phyloP scores from a whole-genome alignment of 2,888 invertebrate genomes.

The Stramonita haemastoma region DNA sequence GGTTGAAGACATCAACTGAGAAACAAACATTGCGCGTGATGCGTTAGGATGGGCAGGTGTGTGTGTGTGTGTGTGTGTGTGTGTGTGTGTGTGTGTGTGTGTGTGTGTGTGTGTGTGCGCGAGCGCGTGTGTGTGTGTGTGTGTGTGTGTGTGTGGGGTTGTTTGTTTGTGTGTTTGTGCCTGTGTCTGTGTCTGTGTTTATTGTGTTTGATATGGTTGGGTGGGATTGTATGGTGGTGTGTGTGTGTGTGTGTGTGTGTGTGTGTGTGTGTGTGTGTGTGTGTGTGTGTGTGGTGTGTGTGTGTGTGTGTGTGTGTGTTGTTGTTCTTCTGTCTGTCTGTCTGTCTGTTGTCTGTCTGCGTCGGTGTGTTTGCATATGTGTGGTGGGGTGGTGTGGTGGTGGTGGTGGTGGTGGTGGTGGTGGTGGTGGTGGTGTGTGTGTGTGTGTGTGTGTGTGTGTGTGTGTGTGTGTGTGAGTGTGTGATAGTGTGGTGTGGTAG shows the following conservation, averaged over 20 bases:
- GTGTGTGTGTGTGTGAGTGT: too few relatives aligned
- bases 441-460: too few relatives aligned
- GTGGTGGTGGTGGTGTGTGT: too few relatives aligned
- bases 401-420: too few relatives aligned
- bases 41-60: neutral
- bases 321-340: neutral
- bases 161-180: conserved; percentile 19
- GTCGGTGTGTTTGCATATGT: too few relatives aligned
- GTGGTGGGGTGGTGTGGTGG: too few relatives aligned
- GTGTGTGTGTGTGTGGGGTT: neutral
- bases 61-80: conserved; percentile 1
- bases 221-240: too few relatives aligned
- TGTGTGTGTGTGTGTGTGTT: conserved; percentile 1
- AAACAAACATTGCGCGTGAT: neutral
- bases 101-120: neutral
- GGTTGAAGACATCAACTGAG: neutral
- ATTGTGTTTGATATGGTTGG: too few relatives aligned
- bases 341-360: neutral
- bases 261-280: neutral
- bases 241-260: neutral
- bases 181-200: neutral
- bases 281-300: too few relatives aligned
- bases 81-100: neutral
- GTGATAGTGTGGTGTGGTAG: too few relatives aligned
- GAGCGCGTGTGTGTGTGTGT: conserved; percentile 12